Evolutionary conservation across 2,797 vertebrate species (phyloP), one percentile per base, ranked within the genome.

Genomic region (Streptopelia turtur): DNA sequence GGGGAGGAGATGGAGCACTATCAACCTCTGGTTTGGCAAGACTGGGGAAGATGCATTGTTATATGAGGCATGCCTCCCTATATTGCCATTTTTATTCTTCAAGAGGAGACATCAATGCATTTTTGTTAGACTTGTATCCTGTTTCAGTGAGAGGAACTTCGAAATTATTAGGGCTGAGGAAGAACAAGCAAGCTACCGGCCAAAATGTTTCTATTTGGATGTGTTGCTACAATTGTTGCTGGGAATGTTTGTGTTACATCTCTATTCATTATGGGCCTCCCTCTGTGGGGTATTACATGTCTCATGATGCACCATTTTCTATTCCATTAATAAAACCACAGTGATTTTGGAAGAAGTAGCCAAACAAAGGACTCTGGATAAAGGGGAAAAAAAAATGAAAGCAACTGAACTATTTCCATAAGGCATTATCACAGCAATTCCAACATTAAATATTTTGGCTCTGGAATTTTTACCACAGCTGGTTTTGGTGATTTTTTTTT

Each of bases 171-270:
- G 5, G 30, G 20, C 18, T 68, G 64, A 82, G 68, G 55, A 85
- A 89, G 56, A 66, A 39, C 49, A 91, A 87, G 60, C 47, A 89
- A 81, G 5, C 24, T 61, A 4, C 17, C 21, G 64, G 63, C 43
- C 60, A 74, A 89, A 89, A 83, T 24, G n/a, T 86, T 91, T 83
- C 60, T 89, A 5, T 84, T 90, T 91, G 63, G 52, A 85, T 77
- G 31, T 64, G 60, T 78, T 90, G 74, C 81, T 82, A 66, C 70
- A 82, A 10, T 87, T 0, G 2, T 82, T 89, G 80, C 52, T 27
- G 39, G 31, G 43, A 93, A 70, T 69, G 22, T 92, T 89, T 83
- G 25, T 75, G 30, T 69, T 83, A 81, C 71, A 85, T 87, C 75
- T 95, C 53, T 93, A 17, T 80, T 80, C 37, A 71, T 79, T 57